These are phyloP conservation scores for Brachionus plicatilis DNA, from an alignment of 1,140 invertebrate genomes.

Conservation along the genomic window DNA sequence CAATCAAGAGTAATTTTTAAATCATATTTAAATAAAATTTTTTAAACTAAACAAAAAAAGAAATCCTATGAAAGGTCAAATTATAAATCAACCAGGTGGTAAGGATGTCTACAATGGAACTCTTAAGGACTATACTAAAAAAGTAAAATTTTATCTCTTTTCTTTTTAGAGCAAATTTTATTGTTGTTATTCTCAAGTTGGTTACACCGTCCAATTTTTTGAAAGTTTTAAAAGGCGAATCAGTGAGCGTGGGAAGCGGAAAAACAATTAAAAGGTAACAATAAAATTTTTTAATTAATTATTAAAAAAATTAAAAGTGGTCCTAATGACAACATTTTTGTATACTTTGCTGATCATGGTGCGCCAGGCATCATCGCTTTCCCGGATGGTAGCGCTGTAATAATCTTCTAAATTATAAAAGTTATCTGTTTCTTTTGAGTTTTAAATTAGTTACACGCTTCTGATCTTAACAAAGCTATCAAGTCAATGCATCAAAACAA, in stretches of 20 bases:
- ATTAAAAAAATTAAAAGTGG: conserved; percentile 53
- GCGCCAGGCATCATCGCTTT: conserved; percentile 59
- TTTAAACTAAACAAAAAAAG: conserved; percentile 48
- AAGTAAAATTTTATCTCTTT: conserved; percentile 47
- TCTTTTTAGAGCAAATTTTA: background rate
- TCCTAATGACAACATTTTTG: conserved; percentile 62
- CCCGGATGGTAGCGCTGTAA: conserved; percentile 50
- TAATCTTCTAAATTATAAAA: background rate
- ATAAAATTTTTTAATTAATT: background rate
- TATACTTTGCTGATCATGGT: conserved; percentile 67
- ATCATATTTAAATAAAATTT: too few relatives aligned
- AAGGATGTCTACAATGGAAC: conserved; percentile 62
- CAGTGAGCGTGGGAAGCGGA: conserved; percentile 57
- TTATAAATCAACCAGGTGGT: conserved; percentile 63
- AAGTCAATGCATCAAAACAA: conserved; percentile 57
- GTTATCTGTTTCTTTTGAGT: background rate
- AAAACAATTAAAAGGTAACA: conserved; percentile 60
- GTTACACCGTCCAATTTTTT: conserved; percentile 61
- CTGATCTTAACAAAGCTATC: conserved; percentile 55
- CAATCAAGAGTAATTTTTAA: conserved; percentile 56
- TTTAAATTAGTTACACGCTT: conserved; percentile 53
- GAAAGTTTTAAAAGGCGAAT: conserved; percentile 60
- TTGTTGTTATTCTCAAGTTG: conserved; percentile 48
- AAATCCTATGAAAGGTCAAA: conserved; percentile 61
- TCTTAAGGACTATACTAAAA: conserved; percentile 60